These are phyloP conservation scores for Sigmodon hispidus DNA, from an alignment of 2,113 vertebrate species.

Conservation along the genomic window DNA sequence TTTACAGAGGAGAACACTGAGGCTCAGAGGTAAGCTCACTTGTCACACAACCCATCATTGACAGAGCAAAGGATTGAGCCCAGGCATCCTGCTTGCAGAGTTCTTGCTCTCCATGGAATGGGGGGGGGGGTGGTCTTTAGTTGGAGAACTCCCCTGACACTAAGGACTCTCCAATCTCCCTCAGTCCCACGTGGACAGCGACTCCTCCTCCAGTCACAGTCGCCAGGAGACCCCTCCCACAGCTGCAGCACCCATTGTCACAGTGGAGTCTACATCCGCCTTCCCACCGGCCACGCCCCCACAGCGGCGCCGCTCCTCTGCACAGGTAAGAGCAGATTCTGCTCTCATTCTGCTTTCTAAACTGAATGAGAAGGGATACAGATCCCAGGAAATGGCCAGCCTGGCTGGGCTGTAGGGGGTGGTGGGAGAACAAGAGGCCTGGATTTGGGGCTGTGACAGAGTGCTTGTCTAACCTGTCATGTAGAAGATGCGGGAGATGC, in stretches of 20 bases:
- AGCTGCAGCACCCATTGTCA: slow-evolving; percentile 88
- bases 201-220: slow-evolving; percentile 92
- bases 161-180: slow-evolving; percentile 69
- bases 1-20: slow-evolving; percentile 68
- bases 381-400: neutral
- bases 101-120: slow-evolving; percentile 31
- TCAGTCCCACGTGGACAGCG: slow-evolving; percentile 93
- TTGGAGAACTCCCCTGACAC: neutral
- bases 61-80: neutral
- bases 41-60: slow-evolving; percentile 31
- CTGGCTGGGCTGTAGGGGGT: no score
- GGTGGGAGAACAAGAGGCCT: neutral
- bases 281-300: slow-evolving; percentile 89
- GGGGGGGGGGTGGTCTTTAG: slow-evolving; percentile 25
- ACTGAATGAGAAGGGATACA: neutral
- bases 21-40: slow-evolving; percentile 58
- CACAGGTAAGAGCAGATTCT: slow-evolving; percentile 82
- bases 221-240: slow-evolving; percentile 93
- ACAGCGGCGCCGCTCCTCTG: slow-evolving; percentile 80
- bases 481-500: neutral
- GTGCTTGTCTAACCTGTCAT: no score
- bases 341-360: neutral
- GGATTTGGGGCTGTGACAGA: neutral
- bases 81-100: slow-evolving; percentile 13
- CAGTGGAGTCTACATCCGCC: slow-evolving; percentile 91